Evolutionary conservation across 2,888 invertebrate genomes (phyloP).

Genomic region (Ptychoptera albimana): DNA sequence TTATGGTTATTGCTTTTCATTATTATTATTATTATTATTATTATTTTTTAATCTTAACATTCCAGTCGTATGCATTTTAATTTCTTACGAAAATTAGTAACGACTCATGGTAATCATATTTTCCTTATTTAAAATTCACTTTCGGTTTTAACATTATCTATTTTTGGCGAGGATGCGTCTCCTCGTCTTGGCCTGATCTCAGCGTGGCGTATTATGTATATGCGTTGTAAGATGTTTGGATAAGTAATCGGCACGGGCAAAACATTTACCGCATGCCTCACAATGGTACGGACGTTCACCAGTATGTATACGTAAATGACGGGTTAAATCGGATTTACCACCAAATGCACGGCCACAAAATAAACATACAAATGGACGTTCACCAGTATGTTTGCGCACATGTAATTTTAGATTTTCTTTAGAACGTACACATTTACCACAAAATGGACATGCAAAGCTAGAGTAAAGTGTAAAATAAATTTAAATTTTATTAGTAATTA

Average conservation of each 20-base stretch:
- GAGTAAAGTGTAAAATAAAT: conserved; percentile 24
- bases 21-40: too few relatives aligned
- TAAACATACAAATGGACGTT: conserved; percentile 78
- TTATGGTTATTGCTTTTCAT: too few relatives aligned
- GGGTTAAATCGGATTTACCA: conserved; percentile 73
- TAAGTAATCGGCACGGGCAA: conserved; percentile 77
- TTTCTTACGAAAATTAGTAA: too few relatives aligned
- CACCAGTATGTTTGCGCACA: conserved; percentile 73
- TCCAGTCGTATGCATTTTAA: too few relatives aligned
- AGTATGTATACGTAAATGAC: conserved; percentile 75
- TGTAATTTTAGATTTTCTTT: conserved; percentile 79
- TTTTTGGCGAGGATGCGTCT: conserved; percentile 31
- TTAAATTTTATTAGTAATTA: neutral
- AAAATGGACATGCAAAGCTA: conserved; percentile 75
- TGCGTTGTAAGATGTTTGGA: conserved; percentile 85
- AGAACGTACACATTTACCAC: conserved; percentile 76
- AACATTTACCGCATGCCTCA: conserved; percentile 83
- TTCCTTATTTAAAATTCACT: too few relatives aligned
- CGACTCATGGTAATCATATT: too few relatives aligned
- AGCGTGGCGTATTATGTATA: conserved; percentile 56
- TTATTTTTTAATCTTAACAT: too few relatives aligned
- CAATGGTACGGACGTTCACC: conserved; percentile 83
- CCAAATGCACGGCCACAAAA: conserved; percentile 82
- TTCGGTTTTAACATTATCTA: conserved; percentile 3
- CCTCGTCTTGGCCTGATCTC: conserved; percentile 33